Evolutionary conservation across 1,140 invertebrate genomes (phyloP), one percentile per base, ranked within the genome.

Genomic region (Conus betulinus): DNA sequence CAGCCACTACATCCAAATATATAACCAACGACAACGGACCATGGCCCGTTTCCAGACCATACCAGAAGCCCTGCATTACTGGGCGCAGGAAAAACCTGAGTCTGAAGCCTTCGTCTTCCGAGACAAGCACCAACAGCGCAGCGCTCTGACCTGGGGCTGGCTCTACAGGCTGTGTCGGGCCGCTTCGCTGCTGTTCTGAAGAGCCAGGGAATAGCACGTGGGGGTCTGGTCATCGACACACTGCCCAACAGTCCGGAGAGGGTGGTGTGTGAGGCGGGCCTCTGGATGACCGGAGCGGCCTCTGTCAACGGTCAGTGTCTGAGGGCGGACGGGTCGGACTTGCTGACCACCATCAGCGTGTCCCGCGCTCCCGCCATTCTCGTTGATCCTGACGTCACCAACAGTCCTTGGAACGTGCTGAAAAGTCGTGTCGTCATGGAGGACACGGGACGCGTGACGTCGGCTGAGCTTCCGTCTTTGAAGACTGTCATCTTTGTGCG

Each of bases 221-320:
- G 86, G 39, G n/a, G 76, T 15, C 55, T 81, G 67, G 74, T 78
- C 25, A n/a, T 76, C 78, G 51, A 79, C 78, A 60, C 85, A 0
- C 74, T 87, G 71, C 71, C 85, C 1, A 87, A n/a, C n/a, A n/a
- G n/a, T n/a, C n/a, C n/a, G n/a, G n/a, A n/a, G n/a, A n/a, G n/a
- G n/a, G n/a, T n/a, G n/a, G n/a, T n/a, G n/a, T n/a, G n/a, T n/a
- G n/a, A n/a, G n/a, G n/a, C n/a, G n/a, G n/a, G n/a, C n/a, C 11
- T 67, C 63, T 23, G 63, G 63, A 23, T 11, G 11, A n/a, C n/a
- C n/a, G n/a, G n/a, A n/a, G n/a, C n/a, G 7, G 74, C 74, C 20
- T 76, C 74, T 8, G 74, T 76, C 74, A 76, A 76, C 74, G 74
- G 74, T 76, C 74, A 76, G 74, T 76, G 74, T 76, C 74, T 11